Evolutionary conservation across 1,140 invertebrate species (phyloP).

Genomic region (Lucilia sericata): DNA sequence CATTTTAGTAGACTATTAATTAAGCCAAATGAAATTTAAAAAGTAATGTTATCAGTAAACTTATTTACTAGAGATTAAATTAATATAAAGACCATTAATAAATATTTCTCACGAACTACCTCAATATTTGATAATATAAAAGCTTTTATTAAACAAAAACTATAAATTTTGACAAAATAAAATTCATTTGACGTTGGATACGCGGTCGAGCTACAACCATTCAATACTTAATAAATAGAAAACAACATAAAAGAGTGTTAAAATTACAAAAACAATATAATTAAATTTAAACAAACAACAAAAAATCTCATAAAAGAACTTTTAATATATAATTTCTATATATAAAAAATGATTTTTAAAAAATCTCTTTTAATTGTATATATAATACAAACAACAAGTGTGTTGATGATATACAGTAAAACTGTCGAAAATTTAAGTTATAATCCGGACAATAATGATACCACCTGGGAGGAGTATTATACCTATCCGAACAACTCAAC

Average conservation of each 20-base stretch:
- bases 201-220: neutral
- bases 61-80: neutral
- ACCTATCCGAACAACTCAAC: neutral
- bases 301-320: neutral
- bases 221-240: neutral
- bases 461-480: neutral
- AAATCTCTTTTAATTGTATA: neutral
- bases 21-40: too few species aligned
- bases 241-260: neutral
- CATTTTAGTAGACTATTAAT: too few species aligned
- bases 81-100: neutral
- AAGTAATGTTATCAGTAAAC: neutral
- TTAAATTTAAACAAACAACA: neutral
- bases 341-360: neutral
- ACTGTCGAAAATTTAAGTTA: neutral
- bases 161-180: neutral
- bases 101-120: neutral
- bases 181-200: neutral
- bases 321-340: neutral
- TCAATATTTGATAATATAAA: neutral
- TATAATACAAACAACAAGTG: neutral
- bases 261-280: neutral
- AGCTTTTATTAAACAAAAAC: slow-evolving; percentile 11
- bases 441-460: neutral
- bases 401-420: neutral